Percentiles rank a stretch among this genome's conserved stretches.
Conservation (phyloP, 2,888 invertebrate species). For the Laothoe populi region DNA sequence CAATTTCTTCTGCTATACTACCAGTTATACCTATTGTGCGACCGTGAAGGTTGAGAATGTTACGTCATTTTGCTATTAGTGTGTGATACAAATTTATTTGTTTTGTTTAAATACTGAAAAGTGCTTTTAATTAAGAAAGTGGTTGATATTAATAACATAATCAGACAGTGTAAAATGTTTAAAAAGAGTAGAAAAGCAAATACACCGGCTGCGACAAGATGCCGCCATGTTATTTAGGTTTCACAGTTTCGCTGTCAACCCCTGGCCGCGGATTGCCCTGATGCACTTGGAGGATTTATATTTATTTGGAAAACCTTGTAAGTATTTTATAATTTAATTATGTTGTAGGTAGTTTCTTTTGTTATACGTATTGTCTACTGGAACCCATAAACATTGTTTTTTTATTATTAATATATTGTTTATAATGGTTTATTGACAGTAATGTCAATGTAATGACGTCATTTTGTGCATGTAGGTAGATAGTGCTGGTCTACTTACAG, state of each 20-base stretch:
- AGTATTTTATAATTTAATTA: constrained; percentile 45
- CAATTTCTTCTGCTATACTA: constrained; percentile 59
- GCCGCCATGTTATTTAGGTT: constrained; percentile 83
- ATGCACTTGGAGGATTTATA: constrained; percentile 55
- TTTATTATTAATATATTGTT: constrained; percentile 56
- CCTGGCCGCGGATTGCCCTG: constrained; percentile 68
- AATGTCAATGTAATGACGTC: constrained; percentile 82
- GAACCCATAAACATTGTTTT: constrained; percentile 25
- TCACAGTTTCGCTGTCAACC: constrained; percentile 79
- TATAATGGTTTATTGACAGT: constrained; percentile 80
- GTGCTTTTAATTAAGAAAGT: constrained; percentile 60
- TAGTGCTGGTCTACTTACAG: constrained; percentile 30
- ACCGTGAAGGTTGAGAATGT: constrained; percentile 85
- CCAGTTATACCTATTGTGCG: constrained; percentile 72
- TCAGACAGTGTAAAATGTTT: constrained; percentile 58
- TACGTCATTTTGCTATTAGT: constrained; percentile 82
- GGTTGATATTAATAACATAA: constrained; percentile 53
- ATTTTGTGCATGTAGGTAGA: constrained; percentile 57
- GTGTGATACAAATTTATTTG: constrained; percentile 73
- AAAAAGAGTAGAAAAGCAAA: constrained; percentile 59
- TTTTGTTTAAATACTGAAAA: constrained; percentile 60
- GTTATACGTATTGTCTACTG: too few species aligned
- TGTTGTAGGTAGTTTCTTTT: too few species aligned
- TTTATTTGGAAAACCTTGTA: constrained; percentile 50
- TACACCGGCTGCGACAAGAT: constrained; percentile 80